Evolutionary conservation across 2,888 invertebrate species (phyloP).

Genomic region (Thymelicus lineola): DNA sequence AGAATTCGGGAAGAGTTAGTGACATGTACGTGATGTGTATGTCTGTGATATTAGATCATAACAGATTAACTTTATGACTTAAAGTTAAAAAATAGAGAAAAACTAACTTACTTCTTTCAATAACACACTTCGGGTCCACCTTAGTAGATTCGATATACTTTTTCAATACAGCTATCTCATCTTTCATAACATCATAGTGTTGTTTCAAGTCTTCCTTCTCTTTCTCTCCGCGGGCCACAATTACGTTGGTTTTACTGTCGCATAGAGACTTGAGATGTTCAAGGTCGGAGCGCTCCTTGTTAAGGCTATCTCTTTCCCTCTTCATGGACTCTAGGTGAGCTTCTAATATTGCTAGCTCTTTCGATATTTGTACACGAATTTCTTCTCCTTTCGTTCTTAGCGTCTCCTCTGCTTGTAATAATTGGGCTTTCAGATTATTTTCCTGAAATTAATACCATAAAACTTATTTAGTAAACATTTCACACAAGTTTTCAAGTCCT

Average conservation of each 20-base stretch:
- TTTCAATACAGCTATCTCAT: slow-evolving; percentile 60
- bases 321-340: slow-evolving; percentile 63
- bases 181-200: slow-evolving; percentile 61
- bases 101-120: slow-evolving; percentile 60
- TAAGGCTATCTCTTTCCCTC: slow-evolving; percentile 63
- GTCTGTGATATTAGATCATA: too few species aligned
- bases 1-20: too few species aligned
- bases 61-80: too few species aligned
- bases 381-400: slow-evolving; percentile 66
- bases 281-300: slow-evolving; percentile 58
- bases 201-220: slow-evolving; percentile 52
- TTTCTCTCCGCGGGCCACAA: slow-evolving; percentile 16
- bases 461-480: too few species aligned
- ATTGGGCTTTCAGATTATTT: slow-evolving; percentile 61
- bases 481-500: too few species aligned
- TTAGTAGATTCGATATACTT: slow-evolving; percentile 58
- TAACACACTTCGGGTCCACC: slow-evolving; percentile 54
- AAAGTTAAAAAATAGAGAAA: slow-evolving; percentile 44
- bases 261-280: slow-evolving; percentile 49
- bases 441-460: slow-evolving; percentile 55
- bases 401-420: slow-evolving; percentile 62
- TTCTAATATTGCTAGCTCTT: slow-evolving; percentile 64
- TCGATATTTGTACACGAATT: slow-evolving; percentile 66
- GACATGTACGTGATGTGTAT: too few species aligned
- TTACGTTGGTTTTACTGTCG: slow-evolving; percentile 42